Conservation (phyloP, 2,113 vertebrate genomes). For the human region DNA sequence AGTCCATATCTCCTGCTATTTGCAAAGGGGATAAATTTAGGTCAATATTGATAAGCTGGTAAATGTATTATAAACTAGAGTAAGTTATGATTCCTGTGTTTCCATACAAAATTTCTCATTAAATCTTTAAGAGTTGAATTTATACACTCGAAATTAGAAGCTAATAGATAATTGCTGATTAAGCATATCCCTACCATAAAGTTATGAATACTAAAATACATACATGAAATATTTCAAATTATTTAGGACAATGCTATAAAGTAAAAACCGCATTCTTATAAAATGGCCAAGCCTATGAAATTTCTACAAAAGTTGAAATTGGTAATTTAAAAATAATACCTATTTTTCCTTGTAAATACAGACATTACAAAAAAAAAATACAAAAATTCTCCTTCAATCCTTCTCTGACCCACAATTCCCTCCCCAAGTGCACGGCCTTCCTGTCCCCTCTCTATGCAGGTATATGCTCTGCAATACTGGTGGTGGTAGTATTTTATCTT, state of each 20-base stretch:
- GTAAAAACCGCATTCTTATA: conserved; percentile 1
- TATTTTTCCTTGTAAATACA: conserved; percentile 8
- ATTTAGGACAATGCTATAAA: conserved; percentile 18
- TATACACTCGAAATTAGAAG: conserved; percentile 13
- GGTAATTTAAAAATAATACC: not conserved
- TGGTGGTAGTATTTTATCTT: not conserved
- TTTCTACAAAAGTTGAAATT: not conserved
- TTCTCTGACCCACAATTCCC: not conserved
- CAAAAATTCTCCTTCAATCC: not conserved
- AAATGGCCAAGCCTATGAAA: not conserved
- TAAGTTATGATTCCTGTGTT: not conserved
- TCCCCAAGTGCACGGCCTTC: not conserved
- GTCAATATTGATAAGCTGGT: not conserved
- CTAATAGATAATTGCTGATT: conserved; percentile 10
- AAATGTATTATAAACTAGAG: not conserved
- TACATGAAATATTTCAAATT: not conserved
- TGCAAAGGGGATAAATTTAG: not conserved
- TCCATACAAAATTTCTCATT: not conserved
- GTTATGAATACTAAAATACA: conserved; percentile 8
- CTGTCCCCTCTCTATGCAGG: too few species aligned
- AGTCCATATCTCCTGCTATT: not conserved
- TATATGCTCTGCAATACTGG: not conserved
- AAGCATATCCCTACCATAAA: not conserved
- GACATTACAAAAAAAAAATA: not conserved
- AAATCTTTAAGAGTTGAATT: conserved; percentile 14